Conservation (phyloP, 2,888 invertebrate species). For the Drosophila stalkeri region DNA sequence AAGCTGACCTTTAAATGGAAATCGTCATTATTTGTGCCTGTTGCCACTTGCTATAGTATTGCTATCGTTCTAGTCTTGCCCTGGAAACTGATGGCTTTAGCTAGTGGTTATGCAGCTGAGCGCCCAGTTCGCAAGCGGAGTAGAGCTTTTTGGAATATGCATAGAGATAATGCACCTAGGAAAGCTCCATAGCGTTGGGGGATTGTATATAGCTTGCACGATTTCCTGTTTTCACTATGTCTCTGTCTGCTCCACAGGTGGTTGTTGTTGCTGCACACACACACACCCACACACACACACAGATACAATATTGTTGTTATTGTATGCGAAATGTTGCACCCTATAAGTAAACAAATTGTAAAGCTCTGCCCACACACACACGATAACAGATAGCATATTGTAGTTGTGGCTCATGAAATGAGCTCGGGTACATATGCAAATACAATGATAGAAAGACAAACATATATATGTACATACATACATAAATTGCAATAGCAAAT, state of each 20-base stretch:
- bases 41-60: neutral
- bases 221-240: conserved; percentile 36
- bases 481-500: conserved; percentile 14
- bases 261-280: conserved; percentile 30
- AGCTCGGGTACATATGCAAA: conserved; percentile 7
- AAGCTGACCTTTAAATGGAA: conserved; percentile 11
- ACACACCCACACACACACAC: neutral
- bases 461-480: neutral
- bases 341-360: conserved; percentile 36
- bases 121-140: neutral
- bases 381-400: neutral
- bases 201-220: conserved; percentile 6
- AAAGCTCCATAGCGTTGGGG: conserved; percentile 35
- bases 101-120: neutral
- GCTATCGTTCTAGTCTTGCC: neutral
- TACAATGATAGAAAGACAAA: neutral
- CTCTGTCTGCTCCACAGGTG: conserved; percentile 41
- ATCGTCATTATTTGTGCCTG: neutral
- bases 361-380: conserved; percentile 23
- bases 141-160: conserved; percentile 35
- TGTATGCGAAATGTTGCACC: conserved; percentile 29
- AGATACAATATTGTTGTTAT: neutral
- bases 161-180: conserved; percentile 12
- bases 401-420: conserved; percentile 34
- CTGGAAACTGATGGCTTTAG: neutral